These are phyloP conservation scores for Athalia cordata DNA, from an alignment of 2,888 invertebrate species.

Conservation along the genomic window DNA sequence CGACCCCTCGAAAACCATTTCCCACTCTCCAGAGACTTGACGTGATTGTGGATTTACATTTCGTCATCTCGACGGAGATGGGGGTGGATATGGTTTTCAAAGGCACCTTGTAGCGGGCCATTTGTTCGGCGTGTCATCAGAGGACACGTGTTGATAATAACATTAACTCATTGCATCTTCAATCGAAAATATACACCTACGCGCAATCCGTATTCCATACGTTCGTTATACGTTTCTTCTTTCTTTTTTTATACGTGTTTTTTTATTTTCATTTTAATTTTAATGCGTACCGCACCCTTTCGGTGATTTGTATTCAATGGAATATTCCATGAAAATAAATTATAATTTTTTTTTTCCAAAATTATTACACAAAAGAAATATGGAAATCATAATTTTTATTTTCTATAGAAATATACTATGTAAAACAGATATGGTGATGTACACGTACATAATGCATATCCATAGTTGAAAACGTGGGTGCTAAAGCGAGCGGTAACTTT, in stretches of 20 bases:
- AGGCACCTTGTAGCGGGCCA: conserved; percentile 11
- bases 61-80: conserved; percentile 37
- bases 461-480: background rate
- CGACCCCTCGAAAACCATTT: conserved; percentile 27
- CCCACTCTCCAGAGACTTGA: conserved; percentile 31
- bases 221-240: background rate
- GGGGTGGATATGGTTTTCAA: conserved; percentile 31
- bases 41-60: conserved; percentile 37
- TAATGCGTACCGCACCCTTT: too few relatives aligned
- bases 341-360: too few relatives aligned
- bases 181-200: background rate
- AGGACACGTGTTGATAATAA: conserved; percentile 37
- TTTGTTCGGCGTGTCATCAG: conserved; percentile 30
- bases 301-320: too few relatives aligned
- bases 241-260: too few relatives aligned
- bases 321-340: too few relatives aligned
- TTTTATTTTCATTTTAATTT: too few relatives aligned
- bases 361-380: too few relatives aligned
- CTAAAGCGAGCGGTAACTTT: conserved; percentile 29
- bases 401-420: too few relatives aligned
- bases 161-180: conserved; percentile 19
- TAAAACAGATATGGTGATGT: too few relatives aligned
- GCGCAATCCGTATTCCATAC: too few relatives aligned
- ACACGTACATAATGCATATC: background rate
- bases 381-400: too few relatives aligned